Percentiles rank a stretch among this genome's conserved stretches.
Conservation (phyloP, 2,888 invertebrate species). For the Anthophora plumipes region DNA sequence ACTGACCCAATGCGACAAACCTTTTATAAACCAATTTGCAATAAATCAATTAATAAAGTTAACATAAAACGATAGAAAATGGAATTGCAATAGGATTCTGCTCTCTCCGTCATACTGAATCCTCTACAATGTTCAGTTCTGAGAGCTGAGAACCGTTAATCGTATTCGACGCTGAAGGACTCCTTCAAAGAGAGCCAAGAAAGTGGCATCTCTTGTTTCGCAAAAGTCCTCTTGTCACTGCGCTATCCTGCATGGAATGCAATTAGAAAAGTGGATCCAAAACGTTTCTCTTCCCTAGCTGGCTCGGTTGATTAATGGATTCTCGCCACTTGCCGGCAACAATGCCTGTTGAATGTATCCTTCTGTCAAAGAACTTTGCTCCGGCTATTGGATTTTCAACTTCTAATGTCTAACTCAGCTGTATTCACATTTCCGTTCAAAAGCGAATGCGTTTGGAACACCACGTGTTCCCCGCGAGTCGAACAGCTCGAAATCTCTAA, state of each 20-base stretch:
- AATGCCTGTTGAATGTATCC: slow-evolving; percentile 39
- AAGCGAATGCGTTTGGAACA: slow-evolving; percentile 20
- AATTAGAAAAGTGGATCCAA: slow-evolving; percentile 17
- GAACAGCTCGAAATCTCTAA: slow-evolving; percentile 10
- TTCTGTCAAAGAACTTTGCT: slow-evolving; percentile 34
- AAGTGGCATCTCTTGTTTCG: neutral
- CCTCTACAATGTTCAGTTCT: no score
- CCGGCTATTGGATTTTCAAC: slow-evolving; percentile 43
- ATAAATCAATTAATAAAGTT: no score
- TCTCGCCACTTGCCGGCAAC: slow-evolving; percentile 31
- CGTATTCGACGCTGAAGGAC: no score
- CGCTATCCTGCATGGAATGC: neutral
- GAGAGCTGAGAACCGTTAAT: no score
- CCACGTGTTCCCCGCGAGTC: neutral
- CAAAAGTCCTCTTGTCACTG: neutral
- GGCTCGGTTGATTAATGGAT: slow-evolving; percentile 54
- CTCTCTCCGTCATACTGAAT: no score
- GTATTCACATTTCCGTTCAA: slow-evolving; percentile 46
- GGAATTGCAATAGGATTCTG: no score
- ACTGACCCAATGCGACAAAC: no score
- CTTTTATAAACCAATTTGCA: no score
- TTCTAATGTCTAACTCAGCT: slow-evolving; percentile 47
- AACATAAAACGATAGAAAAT: no score
- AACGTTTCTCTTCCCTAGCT: neutral
- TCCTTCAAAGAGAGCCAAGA: no score